Conservation (phyloP, 2,888 invertebrate species). For the Ernsta delagoae region DNA sequence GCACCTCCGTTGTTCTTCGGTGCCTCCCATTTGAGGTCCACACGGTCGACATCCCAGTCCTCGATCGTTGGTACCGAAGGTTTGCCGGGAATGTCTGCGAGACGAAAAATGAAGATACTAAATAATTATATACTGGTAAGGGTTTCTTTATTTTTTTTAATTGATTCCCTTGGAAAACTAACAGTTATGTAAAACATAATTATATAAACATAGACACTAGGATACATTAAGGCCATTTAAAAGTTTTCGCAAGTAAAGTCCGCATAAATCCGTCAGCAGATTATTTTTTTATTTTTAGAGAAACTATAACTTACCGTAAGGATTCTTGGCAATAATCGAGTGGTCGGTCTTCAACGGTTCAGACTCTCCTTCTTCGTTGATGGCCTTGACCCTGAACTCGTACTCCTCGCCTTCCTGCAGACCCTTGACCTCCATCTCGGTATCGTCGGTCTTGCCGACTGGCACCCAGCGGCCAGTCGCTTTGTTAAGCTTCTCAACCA, state of each 20-base stretch:
- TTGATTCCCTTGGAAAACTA: too few species aligned
- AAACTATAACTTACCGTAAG: conserved; percentile 88
- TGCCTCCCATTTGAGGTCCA: conserved; percentile 93
- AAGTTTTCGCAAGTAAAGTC: too few species aligned
- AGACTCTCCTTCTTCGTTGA: conserved; percentile 97
- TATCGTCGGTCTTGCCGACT: conserved; percentile 94
- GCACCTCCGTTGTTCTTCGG: conserved; percentile 92
- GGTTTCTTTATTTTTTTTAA: too few species aligned
- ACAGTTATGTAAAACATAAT: too few species aligned
- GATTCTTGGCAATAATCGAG: conserved; percentile 97
- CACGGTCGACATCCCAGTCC: conserved; percentile 95
- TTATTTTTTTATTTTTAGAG: too few species aligned
- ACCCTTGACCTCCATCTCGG: conserved; percentile 92
- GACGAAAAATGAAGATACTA: not conserved
- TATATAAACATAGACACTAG: too few species aligned
- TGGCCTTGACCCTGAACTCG: conserved; percentile 96
- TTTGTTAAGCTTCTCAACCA: conserved; percentile 97
- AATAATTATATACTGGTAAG: too few species aligned
- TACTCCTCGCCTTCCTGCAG: conserved; percentile 95
- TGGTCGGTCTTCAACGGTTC: conserved; percentile 97
- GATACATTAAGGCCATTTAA: too few species aligned
- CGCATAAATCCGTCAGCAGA: too few species aligned
- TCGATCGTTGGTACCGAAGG: conserved; percentile 94
- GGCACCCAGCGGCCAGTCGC: conserved; percentile 97
- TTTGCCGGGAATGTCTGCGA: conserved; percentile 90